phyloP scores from a whole-genome alignment of 2,888 invertebrate species.

The Hirtodrosophila alboralis region DNA sequence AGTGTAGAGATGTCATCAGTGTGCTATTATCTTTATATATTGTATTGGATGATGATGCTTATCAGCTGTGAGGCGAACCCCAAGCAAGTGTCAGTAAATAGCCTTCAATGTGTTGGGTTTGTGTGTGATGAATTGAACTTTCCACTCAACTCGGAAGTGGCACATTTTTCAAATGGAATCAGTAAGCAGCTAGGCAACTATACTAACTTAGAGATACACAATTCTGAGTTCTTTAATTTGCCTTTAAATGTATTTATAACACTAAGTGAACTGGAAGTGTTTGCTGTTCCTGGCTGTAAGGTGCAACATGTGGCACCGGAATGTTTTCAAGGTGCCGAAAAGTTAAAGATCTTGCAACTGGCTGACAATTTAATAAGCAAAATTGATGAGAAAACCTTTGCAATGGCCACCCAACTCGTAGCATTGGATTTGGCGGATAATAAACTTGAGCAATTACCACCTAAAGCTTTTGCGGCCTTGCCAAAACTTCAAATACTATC shows the following conservation, averaged over 20 bases:
- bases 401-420: conserved; percentile 37
- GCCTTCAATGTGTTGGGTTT: conserved; percentile 37
- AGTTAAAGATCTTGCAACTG: conserved; percentile 46
- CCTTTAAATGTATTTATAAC: conserved; percentile 68
- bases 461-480: conserved; percentile 21
- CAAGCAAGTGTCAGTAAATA: conserved; percentile 27
- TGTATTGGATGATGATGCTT: conserved; percentile 15
- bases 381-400: conserved; percentile 52
- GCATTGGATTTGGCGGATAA: conserved; percentile 47
- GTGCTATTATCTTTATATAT: conserved; percentile 22
- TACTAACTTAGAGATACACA: conserved; percentile 38
- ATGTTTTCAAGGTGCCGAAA: conserved; percentile 42
- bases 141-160: conserved; percentile 38
- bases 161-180: conserved; percentile 30
- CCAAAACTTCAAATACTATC: conserved; percentile 25
- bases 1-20: conserved; percentile 39
- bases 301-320: conserved; percentile 31
- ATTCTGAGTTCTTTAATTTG: conserved; percentile 60
- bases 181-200: conserved; percentile 9
- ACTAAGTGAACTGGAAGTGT: conserved; percentile 56
- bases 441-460: conserved; percentile 29
- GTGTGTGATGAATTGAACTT: conserved; percentile 39
- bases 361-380: conserved; percentile 59
- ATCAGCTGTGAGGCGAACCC: conserved; percentile 12
- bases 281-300: conserved; percentile 48